Evolutionary conservation across 2,797 vertebrate species (phyloP), one percentile per base, ranked within the genome.

Genomic region (Harpagifer antarcticus): DNA sequence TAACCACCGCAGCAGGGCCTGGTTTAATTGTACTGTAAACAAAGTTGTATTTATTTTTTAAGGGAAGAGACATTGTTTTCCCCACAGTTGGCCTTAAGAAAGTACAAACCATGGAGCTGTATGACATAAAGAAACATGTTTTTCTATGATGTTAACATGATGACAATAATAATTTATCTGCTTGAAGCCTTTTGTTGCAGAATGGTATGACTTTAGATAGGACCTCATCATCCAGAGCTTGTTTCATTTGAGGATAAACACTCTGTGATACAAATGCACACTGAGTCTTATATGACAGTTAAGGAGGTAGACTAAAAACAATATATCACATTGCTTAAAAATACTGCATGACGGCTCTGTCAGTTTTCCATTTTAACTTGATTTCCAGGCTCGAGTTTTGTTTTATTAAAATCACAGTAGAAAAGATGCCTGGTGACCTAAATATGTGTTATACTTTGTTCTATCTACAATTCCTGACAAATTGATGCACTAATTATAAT

Each of bases 211-310:
- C 42, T 68, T 58, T 9, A 62, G 75, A 80, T 67, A 65, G 54
- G 68, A 55, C 47, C 33, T 73, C 69, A 74, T 76, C 74, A 61
- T 56, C 74, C 55, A 12, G 12, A 71, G 62, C 68, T 59, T 65
- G 67, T 80, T 74, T 50, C 17, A 68, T 78, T 57, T 78, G 33
- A 59, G 62, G 56, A 23, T 45, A 16, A 75, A 81, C n/a, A 44
- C 11, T 9, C 5, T 52, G 43, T 76, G 54, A 74, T 68, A 37
- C 20, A 80, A 80, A 88, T 72, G 57, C 52, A 78, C 40, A 20
- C 13, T 80, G 79, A 64, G 81, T 85, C 67, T 84, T 79, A 52
- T 76, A 68, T 83, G 69, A 81, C 66, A 72, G 70, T 37, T 58
- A 79, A 72, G 73, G 57, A 61, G 55, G 66, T 57, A 15, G 56